These are phyloP conservation scores for Parotia lawesii DNA, from an alignment of 2,113 vertebrate genomes.

Conservation along the genomic window DNA sequence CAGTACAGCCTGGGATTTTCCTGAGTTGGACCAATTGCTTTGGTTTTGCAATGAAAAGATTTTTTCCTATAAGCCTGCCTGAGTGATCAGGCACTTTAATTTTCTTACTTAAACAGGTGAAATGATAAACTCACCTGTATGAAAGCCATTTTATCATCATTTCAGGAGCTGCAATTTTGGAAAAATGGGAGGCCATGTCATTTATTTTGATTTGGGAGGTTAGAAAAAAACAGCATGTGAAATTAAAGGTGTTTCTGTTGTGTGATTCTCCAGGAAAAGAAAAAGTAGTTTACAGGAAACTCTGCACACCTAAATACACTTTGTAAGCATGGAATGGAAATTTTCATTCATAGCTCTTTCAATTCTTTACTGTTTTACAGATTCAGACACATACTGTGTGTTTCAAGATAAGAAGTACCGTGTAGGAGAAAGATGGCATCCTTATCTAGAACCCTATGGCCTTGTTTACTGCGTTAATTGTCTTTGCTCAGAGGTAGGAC, in stretches of 20 bases:
- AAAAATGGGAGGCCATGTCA: neutral
- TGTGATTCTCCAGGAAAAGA: neutral
- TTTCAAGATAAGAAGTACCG: conserved; percentile 84
- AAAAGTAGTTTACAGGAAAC: neutral
- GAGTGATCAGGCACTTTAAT: neutral
- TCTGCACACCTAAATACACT: neutral
- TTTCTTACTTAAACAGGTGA: neutral
- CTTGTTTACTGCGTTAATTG: conserved; percentile 81
- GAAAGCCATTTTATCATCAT: neutral
- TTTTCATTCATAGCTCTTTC: neutral
- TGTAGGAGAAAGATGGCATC: conserved; percentile 81
- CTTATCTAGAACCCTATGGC: conserved; percentile 81
- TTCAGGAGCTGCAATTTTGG: neutral
- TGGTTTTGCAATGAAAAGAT: neutral
- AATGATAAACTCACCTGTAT: neutral
- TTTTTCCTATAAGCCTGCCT: neutral
- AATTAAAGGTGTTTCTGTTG: neutral
- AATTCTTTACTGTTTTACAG: conserved; percentile 58
- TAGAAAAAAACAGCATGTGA: neutral
- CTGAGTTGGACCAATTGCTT: neutral
- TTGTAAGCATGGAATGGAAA: neutral
- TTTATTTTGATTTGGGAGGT: neutral
- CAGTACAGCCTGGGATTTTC: neutral
- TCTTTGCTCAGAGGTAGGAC: conserved; percentile 79
- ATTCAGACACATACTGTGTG: conserved; percentile 78